Evolutionary conservation across 1,140 invertebrate species (phyloP).

Genomic region (Pteromalus puparum): DNA sequence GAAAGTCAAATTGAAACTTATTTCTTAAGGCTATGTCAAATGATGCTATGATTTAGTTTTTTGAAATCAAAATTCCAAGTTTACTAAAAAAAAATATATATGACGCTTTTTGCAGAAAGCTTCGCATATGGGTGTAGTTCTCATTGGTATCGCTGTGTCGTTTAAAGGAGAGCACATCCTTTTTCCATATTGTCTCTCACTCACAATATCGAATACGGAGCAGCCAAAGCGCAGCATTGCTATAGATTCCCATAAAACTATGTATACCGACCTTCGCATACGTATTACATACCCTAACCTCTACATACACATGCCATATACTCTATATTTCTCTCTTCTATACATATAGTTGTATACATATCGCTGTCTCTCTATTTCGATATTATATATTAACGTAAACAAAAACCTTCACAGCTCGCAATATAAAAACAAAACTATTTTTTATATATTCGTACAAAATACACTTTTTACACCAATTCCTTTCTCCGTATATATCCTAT

Average conservation of each 20-base stretch:
- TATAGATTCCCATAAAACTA: conserved; percentile 53
- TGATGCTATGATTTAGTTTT: too few species aligned
- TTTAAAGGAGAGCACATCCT: neutral
- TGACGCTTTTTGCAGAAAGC: too few species aligned
- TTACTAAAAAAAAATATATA: too few species aligned
- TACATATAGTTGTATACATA: conserved; percentile 32
- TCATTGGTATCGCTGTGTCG: conserved; percentile 3
- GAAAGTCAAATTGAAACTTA: too few species aligned
- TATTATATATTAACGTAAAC: conserved; percentile 6
- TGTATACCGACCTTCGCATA: conserved; percentile 21
- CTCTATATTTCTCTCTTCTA: conserved; percentile 34
- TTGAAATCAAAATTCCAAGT: too few species aligned
- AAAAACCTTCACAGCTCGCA: conserved; percentile 31
- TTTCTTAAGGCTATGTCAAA: too few species aligned
- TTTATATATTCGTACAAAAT: neutral
- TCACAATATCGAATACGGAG: conserved; percentile 56
- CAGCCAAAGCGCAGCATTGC: conserved; percentile 27
- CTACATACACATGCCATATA: neutral
- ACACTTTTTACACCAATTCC: neutral
- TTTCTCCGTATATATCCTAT: neutral
- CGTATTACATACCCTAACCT: conserved; percentile 6
- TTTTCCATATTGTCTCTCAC: neutral
- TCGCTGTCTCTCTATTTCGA: neutral
- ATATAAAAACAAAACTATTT: neutral
- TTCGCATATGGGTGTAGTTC: neutral